Evolutionary conservation across 53 echinoderm and acorn worm species (phyloP).

Genomic region (Glandiceps talaboti): DNA sequence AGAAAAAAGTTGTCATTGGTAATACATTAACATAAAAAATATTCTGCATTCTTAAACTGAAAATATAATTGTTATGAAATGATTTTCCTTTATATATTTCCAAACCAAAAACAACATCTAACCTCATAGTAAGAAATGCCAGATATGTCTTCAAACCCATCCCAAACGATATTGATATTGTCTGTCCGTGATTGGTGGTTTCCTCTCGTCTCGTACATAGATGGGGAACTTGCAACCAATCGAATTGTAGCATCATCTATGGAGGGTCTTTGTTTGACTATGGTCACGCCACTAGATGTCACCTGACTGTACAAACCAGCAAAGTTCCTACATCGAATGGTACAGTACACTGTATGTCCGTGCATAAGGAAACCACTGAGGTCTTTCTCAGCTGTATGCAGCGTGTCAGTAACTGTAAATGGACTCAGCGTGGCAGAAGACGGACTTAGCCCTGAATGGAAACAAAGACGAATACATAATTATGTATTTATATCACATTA

Average conservation of each 20-base stretch:
- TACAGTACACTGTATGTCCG: slow-evolving; percentile 6
- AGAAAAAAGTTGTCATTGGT: too few relatives aligned
- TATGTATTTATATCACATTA: too few relatives aligned
- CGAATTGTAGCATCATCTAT: slow-evolving; percentile 7
- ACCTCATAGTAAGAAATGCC: slow-evolving; percentile 28
- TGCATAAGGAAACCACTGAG: slow-evolving; percentile 4
- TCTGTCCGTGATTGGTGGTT: slow-evolving; percentile 17
- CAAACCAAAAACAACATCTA: too few relatives aligned
- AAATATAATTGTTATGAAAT: too few relatives aligned
- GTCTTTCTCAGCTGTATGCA: not conserved
- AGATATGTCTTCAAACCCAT: slow-evolving; percentile 20
- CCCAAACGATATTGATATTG: slow-evolving; percentile 14
- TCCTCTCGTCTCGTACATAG: slow-evolving; percentile 5
- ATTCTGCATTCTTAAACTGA: too few relatives aligned
- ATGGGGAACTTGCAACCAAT: slow-evolving; percentile 10
- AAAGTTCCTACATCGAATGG: slow-evolving; percentile 15
- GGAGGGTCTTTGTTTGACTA: slow-evolving; percentile 13
- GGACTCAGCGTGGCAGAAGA: slow-evolving; percentile 6
- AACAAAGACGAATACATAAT: too few relatives aligned
- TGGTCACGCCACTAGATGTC: slow-evolving; percentile 29
- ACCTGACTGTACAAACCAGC: slow-evolving; percentile 14
- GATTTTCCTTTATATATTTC: too few relatives aligned
- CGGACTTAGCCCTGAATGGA: slow-evolving; percentile 18
- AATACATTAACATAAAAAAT: too few relatives aligned
- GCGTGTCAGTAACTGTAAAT: not conserved